phyloP scores from a whole-genome alignment of 2,113 vertebrate genomes.

The Caranx ignobilis region DNA sequence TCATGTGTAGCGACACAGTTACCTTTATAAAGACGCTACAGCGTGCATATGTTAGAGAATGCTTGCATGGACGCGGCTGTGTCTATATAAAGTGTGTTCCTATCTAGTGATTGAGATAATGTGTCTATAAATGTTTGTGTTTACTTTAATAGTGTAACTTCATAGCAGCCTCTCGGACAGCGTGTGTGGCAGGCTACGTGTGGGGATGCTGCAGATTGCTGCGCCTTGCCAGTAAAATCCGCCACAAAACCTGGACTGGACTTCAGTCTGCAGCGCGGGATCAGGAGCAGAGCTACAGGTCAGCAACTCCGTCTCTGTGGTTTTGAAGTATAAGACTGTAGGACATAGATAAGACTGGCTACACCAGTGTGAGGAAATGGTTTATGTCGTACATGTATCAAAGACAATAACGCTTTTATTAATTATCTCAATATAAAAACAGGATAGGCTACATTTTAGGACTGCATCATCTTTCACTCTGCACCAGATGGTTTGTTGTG shows the following conservation, averaged over 20 bases:
- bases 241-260: conserved; percentile 76
- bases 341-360: neutral
- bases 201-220: conserved; percentile 73
- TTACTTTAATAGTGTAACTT: conserved; percentile 73
- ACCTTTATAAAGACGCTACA: conserved; percentile 47
- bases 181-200: conserved; percentile 73
- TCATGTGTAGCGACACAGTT: neutral
- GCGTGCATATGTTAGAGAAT: neutral
- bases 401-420: no score
- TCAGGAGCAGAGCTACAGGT: neutral
- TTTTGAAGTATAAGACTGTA: neutral
- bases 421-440: no score
- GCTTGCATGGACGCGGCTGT: conserved; percentile 12
- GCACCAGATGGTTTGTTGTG: no score
- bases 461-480: no score
- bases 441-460: no score
- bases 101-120: conserved; percentile 54
- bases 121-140: conserved; percentile 69
- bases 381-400: neutral
- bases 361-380: neutral
- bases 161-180: conserved; percentile 60
- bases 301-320: neutral
- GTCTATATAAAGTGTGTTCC: conserved; percentile 47
- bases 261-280: neutral
- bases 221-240: conserved; percentile 29